phyloP scores from a whole-genome alignment of 2,888 invertebrate genomes.

The Protodeltote pygarga region DNA sequence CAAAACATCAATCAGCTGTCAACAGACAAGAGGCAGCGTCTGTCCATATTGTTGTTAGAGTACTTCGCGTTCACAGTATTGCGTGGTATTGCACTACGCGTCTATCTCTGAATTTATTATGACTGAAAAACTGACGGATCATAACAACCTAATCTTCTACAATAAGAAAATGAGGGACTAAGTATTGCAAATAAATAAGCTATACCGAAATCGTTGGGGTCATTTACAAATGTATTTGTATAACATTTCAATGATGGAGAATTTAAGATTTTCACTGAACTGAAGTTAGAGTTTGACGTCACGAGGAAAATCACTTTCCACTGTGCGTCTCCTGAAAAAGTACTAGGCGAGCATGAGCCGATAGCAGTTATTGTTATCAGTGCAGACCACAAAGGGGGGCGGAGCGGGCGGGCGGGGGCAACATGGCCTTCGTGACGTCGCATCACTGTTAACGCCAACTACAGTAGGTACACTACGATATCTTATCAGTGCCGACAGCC shows the following conservation, averaged over 20 bases:
- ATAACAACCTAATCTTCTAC: no score
- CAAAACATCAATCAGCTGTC: no score
- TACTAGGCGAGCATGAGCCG: constrained; percentile 80
- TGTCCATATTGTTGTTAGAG: no score
- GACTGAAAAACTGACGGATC: no score
- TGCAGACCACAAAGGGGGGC: constrained; percentile 56
- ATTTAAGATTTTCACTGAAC: neutral
- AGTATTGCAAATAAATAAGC: no score
- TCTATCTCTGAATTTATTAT: no score
- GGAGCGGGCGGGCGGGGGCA: constrained; percentile 44
- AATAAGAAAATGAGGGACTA: no score
- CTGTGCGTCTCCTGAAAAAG: constrained; percentile 74
- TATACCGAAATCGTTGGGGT: no score
- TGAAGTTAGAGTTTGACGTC: constrained; percentile 52
- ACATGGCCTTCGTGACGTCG: constrained; percentile 68
- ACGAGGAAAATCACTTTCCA: constrained; percentile 72
- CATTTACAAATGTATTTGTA: no score
- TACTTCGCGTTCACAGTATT: no score
- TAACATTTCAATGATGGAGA: neutral
- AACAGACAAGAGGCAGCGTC: no score
- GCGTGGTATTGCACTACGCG: no score
- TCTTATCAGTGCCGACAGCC: constrained; percentile 68
- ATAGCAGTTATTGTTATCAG: constrained; percentile 78
- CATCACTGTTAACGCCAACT: constrained; percentile 66
- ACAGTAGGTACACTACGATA: constrained; percentile 66